Percentiles rank a stretch among this genome's conserved stretches.
These are phyloP conservation scores for Brachyhypopomus gauderio DNA, from an alignment of 2,113 vertebrate species.

Conservation along the genomic window DNA sequence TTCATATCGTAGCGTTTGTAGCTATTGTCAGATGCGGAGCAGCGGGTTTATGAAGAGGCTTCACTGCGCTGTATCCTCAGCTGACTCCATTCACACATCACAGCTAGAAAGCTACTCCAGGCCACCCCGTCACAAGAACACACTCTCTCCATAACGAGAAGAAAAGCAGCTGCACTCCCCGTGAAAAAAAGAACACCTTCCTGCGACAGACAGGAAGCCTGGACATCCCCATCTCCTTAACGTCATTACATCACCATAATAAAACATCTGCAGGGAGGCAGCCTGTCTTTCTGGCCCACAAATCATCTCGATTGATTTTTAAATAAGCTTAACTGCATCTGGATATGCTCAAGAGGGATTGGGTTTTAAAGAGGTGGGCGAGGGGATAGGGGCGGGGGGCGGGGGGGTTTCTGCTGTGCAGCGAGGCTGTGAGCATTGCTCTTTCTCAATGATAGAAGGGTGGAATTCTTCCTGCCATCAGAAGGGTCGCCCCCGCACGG, in stretches of 20 bases:
- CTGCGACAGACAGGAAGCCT: not conserved
- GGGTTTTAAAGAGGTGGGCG: not conserved
- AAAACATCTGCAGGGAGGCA: not conserved
- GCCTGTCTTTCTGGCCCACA: conserved; percentile 10
- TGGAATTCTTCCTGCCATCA: conserved; percentile 9
- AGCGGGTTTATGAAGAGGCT: not conserved
- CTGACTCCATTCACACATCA: not conserved
- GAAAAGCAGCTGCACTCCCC: not conserved
- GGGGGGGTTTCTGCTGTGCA: not conserved
- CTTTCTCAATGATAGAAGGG: not conserved
- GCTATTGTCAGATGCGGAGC: not conserved
- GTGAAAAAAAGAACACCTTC: conserved; percentile 16
- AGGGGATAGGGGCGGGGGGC: no score
- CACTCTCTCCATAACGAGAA: not conserved
- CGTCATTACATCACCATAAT: conserved; percentile 16
- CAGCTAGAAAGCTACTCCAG: not conserved
- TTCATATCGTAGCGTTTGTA: no score
- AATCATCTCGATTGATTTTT: not conserved
- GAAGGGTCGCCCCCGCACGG: conserved; percentile 7
- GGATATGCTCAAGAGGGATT: not conserved
- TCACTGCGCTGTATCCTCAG: not conserved
- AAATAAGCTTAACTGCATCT: conserved; percentile 2
- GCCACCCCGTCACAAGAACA: not conserved
- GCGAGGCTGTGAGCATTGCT: not conserved
- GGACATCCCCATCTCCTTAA: conserved; percentile 15